Evolutionary conservation across 2,797 vertebrate genomes (phyloP).

Genomic region (Malurus splendens): DNA sequence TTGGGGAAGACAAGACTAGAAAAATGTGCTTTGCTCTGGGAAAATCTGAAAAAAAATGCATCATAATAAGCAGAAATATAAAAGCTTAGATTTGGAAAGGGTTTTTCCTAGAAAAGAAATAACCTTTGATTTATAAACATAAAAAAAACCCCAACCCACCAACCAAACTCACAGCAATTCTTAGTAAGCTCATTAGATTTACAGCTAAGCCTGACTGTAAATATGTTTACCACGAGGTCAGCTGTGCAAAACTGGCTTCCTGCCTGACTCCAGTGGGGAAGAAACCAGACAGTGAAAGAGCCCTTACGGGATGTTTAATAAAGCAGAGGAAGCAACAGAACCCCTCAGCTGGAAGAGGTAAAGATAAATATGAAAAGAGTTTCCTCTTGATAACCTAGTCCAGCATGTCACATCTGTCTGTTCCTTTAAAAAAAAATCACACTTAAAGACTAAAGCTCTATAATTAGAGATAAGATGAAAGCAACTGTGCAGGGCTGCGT

Average conservation of each 20-base stretch:
- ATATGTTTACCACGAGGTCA: constrained; percentile 16
- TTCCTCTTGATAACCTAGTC: constrained; percentile 13
- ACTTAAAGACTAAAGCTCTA: neutral
- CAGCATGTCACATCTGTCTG: neutral
- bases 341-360: neutral
- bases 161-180: neutral
- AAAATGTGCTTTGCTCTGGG: neutral
- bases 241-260: constrained; percentile 5
- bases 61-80: neutral
- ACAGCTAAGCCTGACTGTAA: constrained; percentile 8
- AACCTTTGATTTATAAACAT: neutral
- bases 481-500: neutral
- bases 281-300: neutral
- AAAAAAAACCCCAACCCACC: neutral
- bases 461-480: constrained; percentile 40
- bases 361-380: neutral
- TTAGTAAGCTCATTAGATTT: neutral
- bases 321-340: constrained; percentile 22
- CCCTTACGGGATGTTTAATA: neutral
- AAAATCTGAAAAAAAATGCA: neutral
- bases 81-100: neutral
- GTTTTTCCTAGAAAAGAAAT: neutral
- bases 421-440: neutral
- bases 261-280: neutral
- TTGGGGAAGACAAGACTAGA: neutral